A percentile compares a stretch with the other conserved stretches of the same genome.
phyloP scores from a whole-genome alignment of 2,888 invertebrate genomes.

The Pasiphila rectangulata region DNA sequence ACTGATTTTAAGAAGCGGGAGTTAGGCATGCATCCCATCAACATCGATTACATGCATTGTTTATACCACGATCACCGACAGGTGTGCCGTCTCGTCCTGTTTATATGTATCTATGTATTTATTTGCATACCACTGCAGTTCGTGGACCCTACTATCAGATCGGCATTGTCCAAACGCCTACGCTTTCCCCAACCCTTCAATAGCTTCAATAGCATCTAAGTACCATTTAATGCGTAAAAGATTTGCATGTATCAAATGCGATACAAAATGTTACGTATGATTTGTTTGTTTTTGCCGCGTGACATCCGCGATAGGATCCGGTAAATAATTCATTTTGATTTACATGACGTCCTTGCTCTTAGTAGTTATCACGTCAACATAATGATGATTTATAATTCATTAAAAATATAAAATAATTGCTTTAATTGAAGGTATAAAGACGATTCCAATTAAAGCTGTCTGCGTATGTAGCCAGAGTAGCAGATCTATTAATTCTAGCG shows the following conservation, averaged over 20 bases:
- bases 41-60: constrained; percentile 65
- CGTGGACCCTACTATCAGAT: constrained; percentile 66
- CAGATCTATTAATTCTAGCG: constrained; percentile 5
- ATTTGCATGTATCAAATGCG: background rate
- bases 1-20: constrained; percentile 30
- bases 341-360: constrained; percentile 4
- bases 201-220: constrained; percentile 38
- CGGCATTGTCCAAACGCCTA: constrained; percentile 57
- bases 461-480: constrained; percentile 6
- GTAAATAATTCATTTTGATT: constrained; percentile 1
- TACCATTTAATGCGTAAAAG: too few relatives aligned
- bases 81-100: constrained; percentile 73
- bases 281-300: constrained; percentile 6
- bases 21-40: constrained; percentile 41
- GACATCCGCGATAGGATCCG: constrained; percentile 2
- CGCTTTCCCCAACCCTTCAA: constrained; percentile 62
- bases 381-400: constrained; percentile 1
- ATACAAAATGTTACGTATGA: constrained; percentile 6
- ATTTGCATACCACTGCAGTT: constrained; percentile 77
- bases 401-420: background rate
- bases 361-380: constrained; percentile 5
- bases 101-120: constrained; percentile 66
- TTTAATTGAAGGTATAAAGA: constrained; percentile 6
- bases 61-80: constrained; percentile 69
- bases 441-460: constrained; percentile 9